Evolutionary conservation across 2,888 invertebrate genomes (phyloP).

Genomic region (Xylota sylvarum): DNA sequence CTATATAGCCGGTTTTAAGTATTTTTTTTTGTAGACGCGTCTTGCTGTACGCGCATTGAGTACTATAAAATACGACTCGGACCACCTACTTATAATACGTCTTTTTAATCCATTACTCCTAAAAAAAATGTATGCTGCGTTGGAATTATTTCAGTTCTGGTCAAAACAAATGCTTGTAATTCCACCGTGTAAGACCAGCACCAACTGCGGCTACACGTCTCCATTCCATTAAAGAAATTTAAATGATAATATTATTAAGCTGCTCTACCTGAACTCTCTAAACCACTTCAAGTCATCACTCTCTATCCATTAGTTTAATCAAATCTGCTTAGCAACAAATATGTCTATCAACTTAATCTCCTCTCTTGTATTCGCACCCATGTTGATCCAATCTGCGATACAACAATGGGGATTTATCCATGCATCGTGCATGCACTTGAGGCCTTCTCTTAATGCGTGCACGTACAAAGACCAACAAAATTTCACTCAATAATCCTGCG

Average conservation of each 20-base stretch:
- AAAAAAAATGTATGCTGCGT: too few species aligned
- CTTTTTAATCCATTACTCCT: too few species aligned
- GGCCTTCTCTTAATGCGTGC: background rate
- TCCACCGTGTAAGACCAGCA: too few species aligned
- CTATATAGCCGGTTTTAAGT: too few species aligned
- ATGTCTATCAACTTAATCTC: conserved; percentile 31
- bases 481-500: conserved; percentile 56
- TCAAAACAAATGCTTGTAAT: too few species aligned
- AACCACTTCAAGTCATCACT: background rate
- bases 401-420: conserved; percentile 51
- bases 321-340: conserved; percentile 47
- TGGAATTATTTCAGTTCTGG: too few species aligned
- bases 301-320: conserved; percentile 33
- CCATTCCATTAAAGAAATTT: background rate
- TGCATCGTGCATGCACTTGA: conserved; percentile 38
- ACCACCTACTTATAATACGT: too few species aligned
- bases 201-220: too few species aligned
- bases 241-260: background rate
- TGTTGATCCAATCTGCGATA: conserved; percentile 48
- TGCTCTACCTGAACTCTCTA: background rate
- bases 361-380: conserved; percentile 37
- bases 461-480: conserved; percentile 32
- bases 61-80: too few species aligned
- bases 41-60: too few species aligned
- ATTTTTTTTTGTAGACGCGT: too few species aligned